phyloP scores from a whole-genome alignment of 2,888 invertebrate species.

The Drosophila kambysellisi region DNA sequence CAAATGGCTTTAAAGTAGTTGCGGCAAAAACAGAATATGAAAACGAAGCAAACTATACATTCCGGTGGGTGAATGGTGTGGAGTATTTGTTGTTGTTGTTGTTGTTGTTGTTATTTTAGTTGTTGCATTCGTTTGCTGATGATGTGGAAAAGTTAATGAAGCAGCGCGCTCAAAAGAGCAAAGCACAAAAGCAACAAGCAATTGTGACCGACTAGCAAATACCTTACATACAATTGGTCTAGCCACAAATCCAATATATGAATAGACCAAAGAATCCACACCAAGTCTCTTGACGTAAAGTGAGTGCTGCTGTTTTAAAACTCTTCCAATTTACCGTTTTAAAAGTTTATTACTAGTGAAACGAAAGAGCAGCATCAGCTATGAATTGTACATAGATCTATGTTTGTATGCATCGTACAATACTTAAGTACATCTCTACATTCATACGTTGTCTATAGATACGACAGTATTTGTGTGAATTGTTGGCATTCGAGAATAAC shows the following conservation, averaged over 20 bases:
- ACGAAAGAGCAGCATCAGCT: background rate
- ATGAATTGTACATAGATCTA: background rate
- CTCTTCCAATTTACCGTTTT: background rate
- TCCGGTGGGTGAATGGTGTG: constrained; percentile 44
- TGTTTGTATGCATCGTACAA: background rate
- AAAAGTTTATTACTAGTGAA: background rate
- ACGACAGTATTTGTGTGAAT: constrained; percentile 45
- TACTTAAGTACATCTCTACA: constrained; percentile 4
- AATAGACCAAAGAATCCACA: background rate
- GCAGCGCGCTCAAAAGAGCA: constrained; percentile 8
- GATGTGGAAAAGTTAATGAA: constrained; percentile 58
- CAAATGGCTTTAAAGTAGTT: constrained; percentile 35
- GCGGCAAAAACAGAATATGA: constrained; percentile 33
- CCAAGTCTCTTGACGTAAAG: background rate
- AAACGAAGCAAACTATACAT: constrained; percentile 34
- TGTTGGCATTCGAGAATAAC: constrained; percentile 51
- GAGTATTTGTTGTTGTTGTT: constrained; percentile 22
- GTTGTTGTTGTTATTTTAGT: constrained; percentile 5
- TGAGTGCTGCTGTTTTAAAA: background rate
- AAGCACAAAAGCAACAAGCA: constrained; percentile 24
- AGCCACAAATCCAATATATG: background rate
- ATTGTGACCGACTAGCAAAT: constrained; percentile 1
- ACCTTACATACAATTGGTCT: background rate
- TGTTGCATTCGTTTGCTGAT: constrained; percentile 28
- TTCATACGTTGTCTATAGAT: background rate